Percentiles rank a stretch among this genome's conserved stretches.
These are phyloP conservation scores for Nomada goodeniana DNA, from an alignment of 2,888 invertebrate genomes.

Conservation along the genomic window DNA sequence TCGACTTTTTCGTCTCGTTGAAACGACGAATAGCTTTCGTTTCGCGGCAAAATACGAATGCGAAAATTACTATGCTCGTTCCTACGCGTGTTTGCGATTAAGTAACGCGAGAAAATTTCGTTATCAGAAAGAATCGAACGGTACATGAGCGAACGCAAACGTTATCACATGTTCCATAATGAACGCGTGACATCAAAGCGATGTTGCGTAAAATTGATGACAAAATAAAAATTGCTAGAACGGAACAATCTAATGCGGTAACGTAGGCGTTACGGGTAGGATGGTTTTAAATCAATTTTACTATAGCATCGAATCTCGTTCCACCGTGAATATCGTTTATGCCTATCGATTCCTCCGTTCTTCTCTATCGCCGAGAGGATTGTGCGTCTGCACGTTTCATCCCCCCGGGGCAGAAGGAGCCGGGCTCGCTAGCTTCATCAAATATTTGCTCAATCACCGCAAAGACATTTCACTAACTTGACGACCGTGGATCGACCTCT, in stretches of 20 bases:
- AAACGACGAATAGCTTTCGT: background rate
- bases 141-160: too few relatives aligned
- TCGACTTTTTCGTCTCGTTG: background rate
- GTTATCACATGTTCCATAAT: too few relatives aligned
- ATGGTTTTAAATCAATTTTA: slow-evolving; percentile 41
- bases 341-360: slow-evolving; percentile 56
- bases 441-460: slow-evolving; percentile 84
- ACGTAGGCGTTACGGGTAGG: background rate
- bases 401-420: slow-evolving; percentile 67
- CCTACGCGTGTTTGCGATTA: too few relatives aligned
- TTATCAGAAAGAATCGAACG: too few relatives aligned
- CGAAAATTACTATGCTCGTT: background rate
- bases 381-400: slow-evolving; percentile 58
- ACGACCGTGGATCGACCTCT: slow-evolving; percentile 76
- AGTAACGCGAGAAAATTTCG: too few relatives aligned
- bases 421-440: slow-evolving; percentile 78
- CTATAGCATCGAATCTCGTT: slow-evolving; percentile 11
- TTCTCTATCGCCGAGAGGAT: slow-evolving; percentile 51
- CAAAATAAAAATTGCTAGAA: too few relatives aligned
- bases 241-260: background rate
- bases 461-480: slow-evolving; percentile 83
- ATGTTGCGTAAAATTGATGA: too few relatives aligned
- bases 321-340: slow-evolving; percentile 47
- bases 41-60: background rate
- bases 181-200: too few relatives aligned